A percentile compares a stretch with the other conserved stretches of the same genome.
These are phyloP conservation scores for Stegodyphus mimosarum DNA, from an alignment of 1,140 invertebrate genomes.

Conservation along the genomic window DNA sequence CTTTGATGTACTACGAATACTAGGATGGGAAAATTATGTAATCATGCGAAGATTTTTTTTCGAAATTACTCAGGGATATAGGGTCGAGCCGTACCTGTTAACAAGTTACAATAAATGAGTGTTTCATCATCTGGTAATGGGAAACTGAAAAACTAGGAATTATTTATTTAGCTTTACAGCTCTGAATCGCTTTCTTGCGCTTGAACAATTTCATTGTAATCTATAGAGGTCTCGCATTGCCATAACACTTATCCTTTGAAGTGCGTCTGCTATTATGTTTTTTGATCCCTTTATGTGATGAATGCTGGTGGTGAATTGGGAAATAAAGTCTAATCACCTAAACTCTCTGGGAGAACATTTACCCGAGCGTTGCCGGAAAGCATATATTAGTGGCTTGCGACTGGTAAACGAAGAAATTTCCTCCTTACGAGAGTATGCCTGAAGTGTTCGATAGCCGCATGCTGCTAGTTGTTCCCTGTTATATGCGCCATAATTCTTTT, in stretches of 20 bases:
- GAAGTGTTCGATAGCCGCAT: conserved; percentile 62
- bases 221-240: too few species aligned
- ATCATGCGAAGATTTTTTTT: conserved; percentile 39
- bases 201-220: not conserved
- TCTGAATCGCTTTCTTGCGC: conserved; percentile 48
- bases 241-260: conserved; percentile 16
- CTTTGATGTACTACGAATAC: conserved; percentile 24
- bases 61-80: conserved; percentile 39
- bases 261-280: conserved; percentile 63
- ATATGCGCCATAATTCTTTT: conserved; percentile 17
- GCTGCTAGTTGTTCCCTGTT: conserved; percentile 32
- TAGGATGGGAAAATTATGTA: conserved; percentile 50
- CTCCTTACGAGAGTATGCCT: conserved; percentile 64
- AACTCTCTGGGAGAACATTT: conserved; percentile 61
- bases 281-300: conserved; percentile 65
- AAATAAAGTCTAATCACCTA: conserved; percentile 67
- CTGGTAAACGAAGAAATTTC: conserved; percentile 64
- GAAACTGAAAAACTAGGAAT: not conserved
- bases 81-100: conserved; percentile 12
- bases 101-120: conserved; percentile 19
- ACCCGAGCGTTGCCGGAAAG: conserved; percentile 58
- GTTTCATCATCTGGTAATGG: not conserved
- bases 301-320: conserved; percentile 67
- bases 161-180: not conserved
- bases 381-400: conserved; percentile 65